Evolutionary conservation across 2,113 vertebrate genomes (phyloP).

Genomic region (Perccottus glenii): DNA sequence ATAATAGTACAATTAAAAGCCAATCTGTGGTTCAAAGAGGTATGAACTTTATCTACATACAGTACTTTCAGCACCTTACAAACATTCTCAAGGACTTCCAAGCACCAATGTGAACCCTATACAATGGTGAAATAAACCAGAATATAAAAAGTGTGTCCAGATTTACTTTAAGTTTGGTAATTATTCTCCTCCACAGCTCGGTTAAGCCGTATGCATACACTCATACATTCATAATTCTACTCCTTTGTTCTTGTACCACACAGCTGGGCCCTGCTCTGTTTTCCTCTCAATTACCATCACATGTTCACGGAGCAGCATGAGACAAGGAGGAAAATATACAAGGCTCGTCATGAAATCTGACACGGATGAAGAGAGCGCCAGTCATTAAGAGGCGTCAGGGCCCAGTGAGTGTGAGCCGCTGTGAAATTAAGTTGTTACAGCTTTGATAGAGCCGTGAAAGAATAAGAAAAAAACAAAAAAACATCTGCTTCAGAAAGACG

Average conservation of each 20-base stretch:
- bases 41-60: too few relatives aligned
- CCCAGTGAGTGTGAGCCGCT: constrained; percentile 40
- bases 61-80: too few relatives aligned
- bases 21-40: too few relatives aligned
- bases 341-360: constrained; percentile 60
- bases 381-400: constrained; percentile 60
- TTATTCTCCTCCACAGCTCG: constrained; percentile 17
- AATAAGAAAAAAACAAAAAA: constrained; percentile 25
- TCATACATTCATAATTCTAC: constrained; percentile 28
- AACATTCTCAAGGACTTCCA: too few relatives aligned
- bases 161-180: constrained; percentile 17
- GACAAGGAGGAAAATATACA: constrained; percentile 39
- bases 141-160: constrained; percentile 7
- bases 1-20: too few relatives aligned
- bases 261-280: constrained; percentile 53
- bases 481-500: constrained; percentile 38
- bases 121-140: not conserved
- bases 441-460: constrained; percentile 52
- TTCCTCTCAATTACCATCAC: constrained; percentile 60
- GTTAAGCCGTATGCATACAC: not conserved
- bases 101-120: not conserved
- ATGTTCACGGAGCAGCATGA: constrained; percentile 41
- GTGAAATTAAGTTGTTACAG: constrained; percentile 63
- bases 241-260: constrained; percentile 50
- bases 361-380: constrained; percentile 55